Evolutionary conservation across 2,888 invertebrate species (phyloP).

Genomic region (Bellardia pandia): DNA sequence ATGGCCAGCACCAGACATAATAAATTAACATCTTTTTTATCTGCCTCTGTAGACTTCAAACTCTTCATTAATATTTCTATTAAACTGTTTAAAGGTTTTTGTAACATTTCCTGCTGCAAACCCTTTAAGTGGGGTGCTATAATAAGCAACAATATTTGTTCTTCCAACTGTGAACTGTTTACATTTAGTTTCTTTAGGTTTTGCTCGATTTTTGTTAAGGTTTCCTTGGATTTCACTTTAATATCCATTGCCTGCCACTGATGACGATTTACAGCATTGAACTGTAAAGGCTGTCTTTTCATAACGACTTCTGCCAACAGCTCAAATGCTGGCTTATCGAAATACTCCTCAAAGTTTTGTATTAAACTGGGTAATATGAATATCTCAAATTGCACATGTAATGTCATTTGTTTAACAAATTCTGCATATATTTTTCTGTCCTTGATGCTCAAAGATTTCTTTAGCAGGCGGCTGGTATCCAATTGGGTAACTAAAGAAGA

Average conservation of each 20-base stretch:
- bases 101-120: constrained; percentile 74
- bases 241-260: constrained; percentile 89
- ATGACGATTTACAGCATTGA: constrained; percentile 86
- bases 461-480: constrained; percentile 88
- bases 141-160: constrained; percentile 80
- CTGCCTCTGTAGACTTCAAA: constrained; percentile 1
- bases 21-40: constrained; percentile 83
- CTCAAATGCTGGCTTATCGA: constrained; percentile 86
- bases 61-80: constrained; percentile 55
- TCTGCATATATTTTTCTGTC: constrained; percentile 86
- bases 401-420: constrained; percentile 88
- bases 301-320: constrained; percentile 88
- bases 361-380: constrained; percentile 89
- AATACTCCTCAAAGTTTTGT: constrained; percentile 86
- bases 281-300: constrained; percentile 87
- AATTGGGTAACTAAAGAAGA: constrained; percentile 89
- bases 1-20: constrained; percentile 84
- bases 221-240: constrained; percentile 84
- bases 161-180: constrained; percentile 79
- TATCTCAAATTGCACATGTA: constrained; percentile 89
- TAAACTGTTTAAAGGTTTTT: constrained; percentile 54
- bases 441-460: constrained; percentile 86
- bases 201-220: constrained; percentile 78
- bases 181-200: constrained; percentile 74
- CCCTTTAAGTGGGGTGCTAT: constrained; percentile 80